Evolutionary conservation across 2,797 vertebrate genomes (phyloP).

Genomic region (Oreortyx pictus): DNA sequence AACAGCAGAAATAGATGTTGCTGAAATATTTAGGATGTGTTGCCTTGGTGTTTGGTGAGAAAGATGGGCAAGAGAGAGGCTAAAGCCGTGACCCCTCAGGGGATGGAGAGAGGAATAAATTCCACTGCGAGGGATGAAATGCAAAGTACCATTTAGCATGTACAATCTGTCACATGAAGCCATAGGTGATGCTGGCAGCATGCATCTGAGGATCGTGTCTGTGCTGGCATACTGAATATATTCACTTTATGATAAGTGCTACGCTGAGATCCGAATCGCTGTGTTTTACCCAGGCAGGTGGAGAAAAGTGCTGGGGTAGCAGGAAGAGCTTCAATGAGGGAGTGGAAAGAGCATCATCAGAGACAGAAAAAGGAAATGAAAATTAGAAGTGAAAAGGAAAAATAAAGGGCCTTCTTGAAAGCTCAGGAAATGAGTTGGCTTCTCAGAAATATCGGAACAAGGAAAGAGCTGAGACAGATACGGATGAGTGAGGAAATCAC

Average conservation of each 20-base stretch:
- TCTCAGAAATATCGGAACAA: slow-evolving; percentile 41
- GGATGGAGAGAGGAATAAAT: background rate
- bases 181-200: background rate
- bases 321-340: slow-evolving; percentile 21
- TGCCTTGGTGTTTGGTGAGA: slow-evolving; percentile 39
- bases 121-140: background rate
- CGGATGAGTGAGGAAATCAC: slow-evolving; percentile 51
- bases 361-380: slow-evolving; percentile 56
- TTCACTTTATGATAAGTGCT: background rate
- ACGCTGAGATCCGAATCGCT: background rate
- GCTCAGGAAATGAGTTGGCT: slow-evolving; percentile 70
- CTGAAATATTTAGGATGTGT: slow-evolving; percentile 49
- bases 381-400: slow-evolving; percentile 39
- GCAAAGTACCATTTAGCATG: background rate
- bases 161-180: background rate
- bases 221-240: background rate
- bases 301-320: background rate
- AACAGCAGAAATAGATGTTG: slow-evolving; percentile 29
- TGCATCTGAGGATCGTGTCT: background rate
- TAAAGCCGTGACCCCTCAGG: slow-evolving; percentile 20
- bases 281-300: background rate
- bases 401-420: slow-evolving; percentile 18
- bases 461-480: slow-evolving; percentile 29
- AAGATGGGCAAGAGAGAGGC: background rate
- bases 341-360: slow-evolving; percentile 16